Conservation (phyloP, 2,797 vertebrate genomes). For the Hypotaenidia philippensis region DNA sequence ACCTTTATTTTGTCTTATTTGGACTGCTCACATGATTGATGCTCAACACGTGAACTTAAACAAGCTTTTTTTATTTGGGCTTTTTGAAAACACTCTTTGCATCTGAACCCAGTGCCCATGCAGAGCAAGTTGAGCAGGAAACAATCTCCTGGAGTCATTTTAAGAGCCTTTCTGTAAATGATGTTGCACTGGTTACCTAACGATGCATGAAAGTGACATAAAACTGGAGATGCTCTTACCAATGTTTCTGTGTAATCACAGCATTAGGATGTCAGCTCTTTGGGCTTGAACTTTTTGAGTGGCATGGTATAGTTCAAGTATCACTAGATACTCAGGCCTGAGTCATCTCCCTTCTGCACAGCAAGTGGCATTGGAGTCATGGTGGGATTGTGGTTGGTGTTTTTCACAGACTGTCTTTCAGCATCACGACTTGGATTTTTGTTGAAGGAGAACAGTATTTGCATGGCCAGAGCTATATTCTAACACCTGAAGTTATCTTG, state of each 20-base stretch:
- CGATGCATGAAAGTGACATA: not conserved
- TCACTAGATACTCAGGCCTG: not conserved
- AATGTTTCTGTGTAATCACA: constrained; percentile 7
- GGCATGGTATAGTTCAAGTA: not conserved
- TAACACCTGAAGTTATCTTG: not conserved
- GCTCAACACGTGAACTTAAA: not conserved
- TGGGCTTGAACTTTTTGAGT: constrained; percentile 12
- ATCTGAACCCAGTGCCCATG: not conserved
- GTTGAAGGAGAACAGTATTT: not conserved
- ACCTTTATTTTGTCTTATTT: not conserved
- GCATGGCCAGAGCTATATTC: not conserved
- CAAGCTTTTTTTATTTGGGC: not conserved
- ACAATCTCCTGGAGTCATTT: constrained; percentile 32
- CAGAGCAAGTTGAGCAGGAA: not conserved
- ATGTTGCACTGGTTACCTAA: constrained; percentile 34
- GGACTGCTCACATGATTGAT: not conserved
- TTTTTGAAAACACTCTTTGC: not conserved
- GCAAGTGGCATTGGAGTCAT: not conserved
- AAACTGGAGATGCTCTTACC: constrained; percentile 11
- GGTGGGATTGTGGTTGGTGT: not conserved
- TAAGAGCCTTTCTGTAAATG: constrained; percentile 24
- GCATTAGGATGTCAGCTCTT: not conserved
- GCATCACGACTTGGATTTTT: not conserved
- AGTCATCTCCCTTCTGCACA: not conserved
- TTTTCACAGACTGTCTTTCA: not conserved